Evolutionary conservation across 2,888 invertebrate genomes (phyloP), one percentile per base, ranked within the genome.

Genomic region (Brachylomia viminalis): DNA sequence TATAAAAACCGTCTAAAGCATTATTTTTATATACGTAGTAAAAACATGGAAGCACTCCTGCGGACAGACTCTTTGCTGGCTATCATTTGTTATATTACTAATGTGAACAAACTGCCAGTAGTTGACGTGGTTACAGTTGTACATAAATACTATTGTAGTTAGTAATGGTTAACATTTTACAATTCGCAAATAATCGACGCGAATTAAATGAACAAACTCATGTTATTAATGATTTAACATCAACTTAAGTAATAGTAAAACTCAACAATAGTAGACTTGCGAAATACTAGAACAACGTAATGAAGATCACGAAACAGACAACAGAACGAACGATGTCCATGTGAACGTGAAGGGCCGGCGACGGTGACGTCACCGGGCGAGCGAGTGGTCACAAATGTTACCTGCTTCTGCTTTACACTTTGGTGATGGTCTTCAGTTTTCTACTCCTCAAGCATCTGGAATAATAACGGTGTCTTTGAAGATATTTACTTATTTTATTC

Each of bases 11-110:
- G 90, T 94, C 92, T 94, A 95, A 93, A 94, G 94, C 94, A 93
- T 93, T 88, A 92, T 86, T 92, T 93, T 92, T 91, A 90, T 92
- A 94, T 93, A 94, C 92, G 92, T 94, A 93, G 93, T 95, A 95
- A 94, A 96, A 96, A 95, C 94, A 93, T 96, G 96, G 96, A 96
- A 96, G 96, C 96, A 96, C 96, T 94, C 93, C 94, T 92, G 94
- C 95, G 96, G 96, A 96, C 96, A 96, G 95, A 96, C 95, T 94
- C 95, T 92, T 95, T 94, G 94, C 95, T 95, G 95, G 92, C 92
- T 94, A 92, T 90, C 90, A 90, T 91, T 91, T 88, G 90, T 85
- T 72, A 77, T 81, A 81, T 80, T 83, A 82, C 84, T 84, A 81
- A 79, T 42, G 77, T 59, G 86, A 77, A 86, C 83, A 62, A 64